Percentiles rank a stretch among this genome's conserved stretches.
Evolutionary conservation across 2,888 invertebrate genomes (phyloP).

Genomic region (Drosophila meridionalis): DNA sequence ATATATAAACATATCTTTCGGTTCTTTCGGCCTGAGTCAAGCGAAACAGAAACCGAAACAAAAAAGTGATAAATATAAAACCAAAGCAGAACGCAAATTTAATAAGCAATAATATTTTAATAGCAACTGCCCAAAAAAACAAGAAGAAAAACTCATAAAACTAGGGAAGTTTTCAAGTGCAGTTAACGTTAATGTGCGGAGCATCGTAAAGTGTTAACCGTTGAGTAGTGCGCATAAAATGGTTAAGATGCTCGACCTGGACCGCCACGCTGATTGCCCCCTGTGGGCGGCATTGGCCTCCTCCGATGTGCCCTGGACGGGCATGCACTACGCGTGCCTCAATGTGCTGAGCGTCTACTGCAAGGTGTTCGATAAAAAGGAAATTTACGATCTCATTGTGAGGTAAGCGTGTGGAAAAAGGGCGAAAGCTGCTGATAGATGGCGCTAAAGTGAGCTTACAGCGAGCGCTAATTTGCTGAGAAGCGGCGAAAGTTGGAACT

Average conservation of each 20-base stretch:
- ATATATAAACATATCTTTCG: slow-evolving; percentile 19
- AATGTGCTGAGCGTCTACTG: slow-evolving; percentile 94
- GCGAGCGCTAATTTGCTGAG: slow-evolving; percentile 2
- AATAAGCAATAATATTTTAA: slow-evolving; percentile 33
- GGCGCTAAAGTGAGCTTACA: slow-evolving; percentile 51
- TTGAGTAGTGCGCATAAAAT: slow-evolving; percentile 69
- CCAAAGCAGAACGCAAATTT: slow-evolving; percentile 7
- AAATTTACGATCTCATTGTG: slow-evolving; percentile 91
- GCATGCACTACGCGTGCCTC: slow-evolving; percentile 92
- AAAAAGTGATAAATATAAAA: slow-evolving; percentile 27
- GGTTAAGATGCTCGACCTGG: slow-evolving; percentile 87
- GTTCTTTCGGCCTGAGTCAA: slow-evolving; percentile 14
- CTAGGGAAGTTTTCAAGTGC: slow-evolving; percentile 24
- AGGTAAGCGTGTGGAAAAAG: slow-evolving; percentile 86
- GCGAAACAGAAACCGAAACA: slow-evolving; percentile 20
- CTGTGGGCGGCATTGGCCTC: slow-evolving; percentile 87
- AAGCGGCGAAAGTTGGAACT: slow-evolving; percentile 22
- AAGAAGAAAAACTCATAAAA: neutral
- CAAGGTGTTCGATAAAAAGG: slow-evolving; percentile 93
- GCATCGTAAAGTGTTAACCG: slow-evolving; percentile 35
- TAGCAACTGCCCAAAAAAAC: slow-evolving; percentile 10
- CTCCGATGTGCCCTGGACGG: slow-evolving; percentile 90
- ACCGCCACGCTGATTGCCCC: slow-evolving; percentile 88
- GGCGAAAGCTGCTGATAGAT: slow-evolving; percentile 56
- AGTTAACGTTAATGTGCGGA: slow-evolving; percentile 27